A percentile compares a stretch with the other conserved stretches of the same genome.
Conservation (phyloP, 2,113 vertebrate genomes). For the Clarias gariepinus region DNA sequence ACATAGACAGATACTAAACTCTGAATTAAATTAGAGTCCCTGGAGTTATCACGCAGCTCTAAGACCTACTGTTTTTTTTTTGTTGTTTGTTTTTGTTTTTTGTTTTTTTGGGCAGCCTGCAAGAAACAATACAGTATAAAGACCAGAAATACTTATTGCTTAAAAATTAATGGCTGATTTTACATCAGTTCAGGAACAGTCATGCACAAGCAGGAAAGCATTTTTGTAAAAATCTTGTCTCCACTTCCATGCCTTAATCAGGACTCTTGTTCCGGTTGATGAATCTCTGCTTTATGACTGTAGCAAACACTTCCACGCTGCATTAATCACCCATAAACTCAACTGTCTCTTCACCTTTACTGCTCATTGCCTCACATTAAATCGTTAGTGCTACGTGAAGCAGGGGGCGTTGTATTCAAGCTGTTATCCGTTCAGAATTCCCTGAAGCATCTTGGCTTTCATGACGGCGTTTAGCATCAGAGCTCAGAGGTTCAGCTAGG, state of each 20-base stretch:
- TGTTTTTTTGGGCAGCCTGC: no score
- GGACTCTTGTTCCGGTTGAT: not conserved
- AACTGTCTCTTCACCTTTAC: conserved; percentile 16
- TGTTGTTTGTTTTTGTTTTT: no score
- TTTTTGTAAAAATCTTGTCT: not conserved
- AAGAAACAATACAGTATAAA: not conserved
- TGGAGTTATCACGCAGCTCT: not conserved
- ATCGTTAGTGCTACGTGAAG: conserved; percentile 7
- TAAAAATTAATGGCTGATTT: not conserved
- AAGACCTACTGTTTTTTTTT: not conserved
- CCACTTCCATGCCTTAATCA: not conserved
- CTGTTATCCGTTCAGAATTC: conserved; percentile 1
- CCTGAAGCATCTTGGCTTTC: not conserved
- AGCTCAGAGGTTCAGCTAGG: not conserved
- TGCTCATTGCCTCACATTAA: conserved; percentile 21
- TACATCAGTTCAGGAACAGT: not conserved
- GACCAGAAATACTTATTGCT: not conserved
- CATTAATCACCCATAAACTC: conserved; percentile 8
- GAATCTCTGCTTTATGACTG: not conserved
- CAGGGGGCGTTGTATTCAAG: conserved; percentile 23
- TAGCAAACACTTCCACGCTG: not conserved
- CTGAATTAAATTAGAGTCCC: no score
- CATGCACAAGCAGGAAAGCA: not conserved
- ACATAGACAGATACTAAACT: no score
- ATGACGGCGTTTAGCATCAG: not conserved